phyloP scores from a whole-genome alignment of 1,140 invertebrate genomes.

The Lepidurus packardi region DNA sequence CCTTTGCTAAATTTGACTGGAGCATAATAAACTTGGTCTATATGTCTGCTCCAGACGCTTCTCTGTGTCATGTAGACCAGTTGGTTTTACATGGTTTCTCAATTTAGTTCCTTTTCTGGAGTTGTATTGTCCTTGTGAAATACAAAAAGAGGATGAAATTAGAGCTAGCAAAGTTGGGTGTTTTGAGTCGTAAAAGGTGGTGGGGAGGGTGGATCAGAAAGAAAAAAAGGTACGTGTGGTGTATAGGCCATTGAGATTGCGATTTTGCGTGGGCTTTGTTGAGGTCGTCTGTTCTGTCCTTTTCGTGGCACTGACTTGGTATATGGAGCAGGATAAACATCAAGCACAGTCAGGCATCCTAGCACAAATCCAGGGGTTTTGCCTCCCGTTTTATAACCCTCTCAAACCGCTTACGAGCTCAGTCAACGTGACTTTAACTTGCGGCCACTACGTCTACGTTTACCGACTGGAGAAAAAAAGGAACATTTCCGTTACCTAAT shows the following conservation, averaged over 20 bases:
- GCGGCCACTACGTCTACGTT: not conserved
- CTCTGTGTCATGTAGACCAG: too few species aligned
- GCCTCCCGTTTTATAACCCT: constrained; percentile 1
- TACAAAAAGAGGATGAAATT: too few species aligned
- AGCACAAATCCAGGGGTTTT: not conserved
- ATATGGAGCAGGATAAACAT: constrained; percentile 5
- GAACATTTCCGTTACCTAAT: not conserved
- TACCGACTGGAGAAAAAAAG: not conserved
- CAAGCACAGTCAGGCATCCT: constrained; percentile 12
- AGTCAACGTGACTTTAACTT: constrained; percentile 7
- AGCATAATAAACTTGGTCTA: not conserved
- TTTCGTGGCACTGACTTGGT: not conserved
- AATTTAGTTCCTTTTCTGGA: too few species aligned
- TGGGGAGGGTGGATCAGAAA: not conserved
- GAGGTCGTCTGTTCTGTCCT: constrained; percentile 2
- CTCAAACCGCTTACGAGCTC: constrained; percentile 10
- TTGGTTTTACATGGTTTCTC: too few species aligned
- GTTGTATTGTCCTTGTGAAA: too few species aligned
- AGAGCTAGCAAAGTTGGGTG: too few species aligned
- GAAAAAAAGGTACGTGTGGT: not conserved
- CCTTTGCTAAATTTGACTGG: not conserved
- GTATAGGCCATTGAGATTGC: not conserved
- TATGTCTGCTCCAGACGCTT: too few species aligned
- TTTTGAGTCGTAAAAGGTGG: too few species aligned
- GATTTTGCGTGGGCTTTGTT: not conserved